Evolutionary conservation across 2,797 vertebrate genomes (phyloP).

Genomic region (Falco cherrug): DNA sequence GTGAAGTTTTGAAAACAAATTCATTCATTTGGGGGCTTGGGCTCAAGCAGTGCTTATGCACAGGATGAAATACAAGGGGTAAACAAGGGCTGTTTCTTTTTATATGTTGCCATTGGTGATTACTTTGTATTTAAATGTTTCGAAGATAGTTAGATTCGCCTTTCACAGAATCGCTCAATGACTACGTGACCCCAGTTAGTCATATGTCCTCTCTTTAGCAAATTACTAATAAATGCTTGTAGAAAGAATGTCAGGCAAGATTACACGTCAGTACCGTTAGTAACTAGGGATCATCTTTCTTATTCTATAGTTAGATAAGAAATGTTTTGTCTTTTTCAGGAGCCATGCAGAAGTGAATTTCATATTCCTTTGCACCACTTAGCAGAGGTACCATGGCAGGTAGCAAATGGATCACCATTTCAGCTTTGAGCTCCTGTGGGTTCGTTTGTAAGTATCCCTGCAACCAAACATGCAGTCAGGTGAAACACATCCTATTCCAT

Average conservation of each 20-base stretch:
- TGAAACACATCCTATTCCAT: not conserved
- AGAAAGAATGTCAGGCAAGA: not conserved
- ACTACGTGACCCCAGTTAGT: not conserved
- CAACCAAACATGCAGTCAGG: not conserved
- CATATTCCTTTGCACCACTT: not conserved
- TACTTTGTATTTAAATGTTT: not conserved
- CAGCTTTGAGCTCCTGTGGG: not conserved
- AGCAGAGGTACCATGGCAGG: not conserved
- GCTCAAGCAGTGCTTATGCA: not conserved
- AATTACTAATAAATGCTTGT: not conserved
- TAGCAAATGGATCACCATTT: not conserved
- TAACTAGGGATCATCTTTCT: not conserved
- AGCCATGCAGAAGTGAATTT: not conserved
- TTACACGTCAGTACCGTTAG: not conserved
- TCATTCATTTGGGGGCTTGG: not conserved
- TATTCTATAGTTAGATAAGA: not conserved
- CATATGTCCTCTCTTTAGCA: not conserved
- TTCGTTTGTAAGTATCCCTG: not conserved
- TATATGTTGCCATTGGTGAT: not conserved
- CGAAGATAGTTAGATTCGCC: not conserved
- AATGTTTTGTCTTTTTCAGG: not conserved
- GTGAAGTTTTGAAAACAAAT: not conserved
- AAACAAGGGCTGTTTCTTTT: not conserved
- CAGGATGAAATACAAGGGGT: not conserved
- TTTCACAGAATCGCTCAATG: not conserved